phyloP scores from a whole-genome alignment of 1,140 invertebrate genomes.

The Atta colombica region DNA sequence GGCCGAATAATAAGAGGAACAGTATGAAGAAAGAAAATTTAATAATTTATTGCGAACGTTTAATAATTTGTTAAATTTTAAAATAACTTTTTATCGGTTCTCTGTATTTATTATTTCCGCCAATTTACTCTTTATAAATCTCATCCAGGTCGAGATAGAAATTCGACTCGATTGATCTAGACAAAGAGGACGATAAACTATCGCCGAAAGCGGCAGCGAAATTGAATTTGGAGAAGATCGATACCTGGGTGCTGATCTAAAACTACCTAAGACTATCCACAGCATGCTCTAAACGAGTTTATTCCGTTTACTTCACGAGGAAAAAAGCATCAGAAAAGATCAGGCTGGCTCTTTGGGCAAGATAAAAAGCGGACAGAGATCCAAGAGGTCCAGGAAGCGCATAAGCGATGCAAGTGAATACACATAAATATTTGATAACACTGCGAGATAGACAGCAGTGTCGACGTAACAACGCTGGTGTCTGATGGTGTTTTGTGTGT shows the following conservation, averaged over 20 bases:
- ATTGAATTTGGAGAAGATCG: slow-evolving; percentile 47
- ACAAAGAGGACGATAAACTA: slow-evolving; percentile 29
- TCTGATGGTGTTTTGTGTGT: background rate
- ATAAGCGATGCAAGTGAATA: slow-evolving; percentile 26
- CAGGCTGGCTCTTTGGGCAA: background rate
- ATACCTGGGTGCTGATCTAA: slow-evolving; percentile 20
- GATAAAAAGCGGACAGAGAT: slow-evolving; percentile 15
- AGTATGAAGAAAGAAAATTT: background rate
- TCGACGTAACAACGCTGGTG: background rate
- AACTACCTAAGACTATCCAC: slow-evolving; percentile 5
- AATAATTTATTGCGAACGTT: background rate
- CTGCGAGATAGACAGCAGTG: slow-evolving; percentile 31
- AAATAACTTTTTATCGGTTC: background rate
- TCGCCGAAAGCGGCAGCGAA: slow-evolving; percentile 3
- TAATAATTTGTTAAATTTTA: background rate
- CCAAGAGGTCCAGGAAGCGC: background rate
- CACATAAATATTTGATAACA: slow-evolving; percentile 73
- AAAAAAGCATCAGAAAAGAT: background rate
- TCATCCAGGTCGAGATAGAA: background rate
- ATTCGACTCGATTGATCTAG: slow-evolving; percentile 2
- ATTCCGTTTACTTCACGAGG: no score
- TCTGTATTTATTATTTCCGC: background rate
- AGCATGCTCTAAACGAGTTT: slow-evolving; percentile 23
- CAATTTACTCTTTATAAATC: background rate
- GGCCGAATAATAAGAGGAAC: background rate